Conservation (phyloP, 2,888 invertebrate genomes). For the Drosophila anomelani region DNA sequence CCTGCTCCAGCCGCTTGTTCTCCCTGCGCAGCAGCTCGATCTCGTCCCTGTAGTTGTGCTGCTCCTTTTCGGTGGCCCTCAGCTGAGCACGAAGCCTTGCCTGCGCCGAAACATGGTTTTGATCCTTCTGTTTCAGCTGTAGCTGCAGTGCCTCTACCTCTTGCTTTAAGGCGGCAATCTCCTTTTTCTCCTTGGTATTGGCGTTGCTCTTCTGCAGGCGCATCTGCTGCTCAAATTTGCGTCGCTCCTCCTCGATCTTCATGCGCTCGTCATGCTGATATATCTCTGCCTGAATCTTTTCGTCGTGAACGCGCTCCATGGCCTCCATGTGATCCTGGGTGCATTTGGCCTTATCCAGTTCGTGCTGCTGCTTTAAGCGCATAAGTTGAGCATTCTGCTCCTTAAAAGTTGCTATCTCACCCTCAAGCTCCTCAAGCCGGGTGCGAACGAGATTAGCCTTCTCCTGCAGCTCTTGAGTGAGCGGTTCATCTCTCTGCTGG, state of each 20-base stretch:
- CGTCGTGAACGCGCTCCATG: slow-evolving; percentile 88
- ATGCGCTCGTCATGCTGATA: slow-evolving; percentile 89
- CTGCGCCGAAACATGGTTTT: slow-evolving; percentile 89
- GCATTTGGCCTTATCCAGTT: slow-evolving; percentile 87
- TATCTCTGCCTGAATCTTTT: slow-evolving; percentile 88
- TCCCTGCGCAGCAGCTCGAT: slow-evolving; percentile 89
- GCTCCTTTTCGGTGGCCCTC: slow-evolving; percentile 90
- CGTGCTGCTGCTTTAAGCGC: slow-evolving; percentile 87
- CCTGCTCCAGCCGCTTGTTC: slow-evolving; percentile 87
- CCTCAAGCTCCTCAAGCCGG: slow-evolving; percentile 88
- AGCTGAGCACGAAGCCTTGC: slow-evolving; percentile 91
- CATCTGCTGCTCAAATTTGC: slow-evolving; percentile 88
- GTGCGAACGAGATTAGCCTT: slow-evolving; percentile 83
- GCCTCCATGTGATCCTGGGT: slow-evolving; percentile 87
- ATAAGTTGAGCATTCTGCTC: slow-evolving; percentile 85
- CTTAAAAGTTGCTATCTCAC: slow-evolving; percentile 87
- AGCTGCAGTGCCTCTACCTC: slow-evolving; percentile 88
- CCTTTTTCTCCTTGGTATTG: slow-evolving; percentile 89
- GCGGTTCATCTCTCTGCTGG: slow-evolving; percentile 34
- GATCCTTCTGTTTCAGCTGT: slow-evolving; percentile 90
- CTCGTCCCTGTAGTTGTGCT: slow-evolving; percentile 87
- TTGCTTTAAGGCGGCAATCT: slow-evolving; percentile 88
- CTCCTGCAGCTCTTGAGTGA: slow-evolving; percentile 66
- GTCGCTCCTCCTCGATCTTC: slow-evolving; percentile 88
- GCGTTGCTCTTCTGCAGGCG: slow-evolving; percentile 88